Conservation (phyloP, 1,140 invertebrate genomes). For the Orchestia grillus region DNA sequence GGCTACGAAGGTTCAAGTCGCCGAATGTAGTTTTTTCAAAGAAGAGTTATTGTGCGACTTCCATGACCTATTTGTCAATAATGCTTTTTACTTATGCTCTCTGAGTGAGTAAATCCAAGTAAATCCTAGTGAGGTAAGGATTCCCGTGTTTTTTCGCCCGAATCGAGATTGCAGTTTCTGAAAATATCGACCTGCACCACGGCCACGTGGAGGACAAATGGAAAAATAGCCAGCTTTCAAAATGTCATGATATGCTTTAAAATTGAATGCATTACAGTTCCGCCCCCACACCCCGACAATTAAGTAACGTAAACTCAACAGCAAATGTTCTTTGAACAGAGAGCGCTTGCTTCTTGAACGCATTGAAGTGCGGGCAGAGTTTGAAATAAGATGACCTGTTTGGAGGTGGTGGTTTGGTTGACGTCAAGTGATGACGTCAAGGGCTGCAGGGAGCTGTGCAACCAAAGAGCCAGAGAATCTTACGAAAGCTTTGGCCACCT, state of each 20-base stretch:
- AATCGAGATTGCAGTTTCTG: neutral
- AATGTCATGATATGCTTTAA: neutral
- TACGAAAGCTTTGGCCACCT: no score
- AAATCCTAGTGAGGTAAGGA: no score
- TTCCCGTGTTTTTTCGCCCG: neutral
- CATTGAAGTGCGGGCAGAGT: neutral
- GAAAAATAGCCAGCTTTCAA: neutral
- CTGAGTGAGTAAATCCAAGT: no score
- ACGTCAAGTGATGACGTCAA: neutral
- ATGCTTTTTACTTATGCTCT: no score
- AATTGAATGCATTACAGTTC: neutral
- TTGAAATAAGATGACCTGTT: neutral
- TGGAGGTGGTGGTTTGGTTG: neutral
- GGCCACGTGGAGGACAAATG: neutral
- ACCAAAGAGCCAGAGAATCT: no score
- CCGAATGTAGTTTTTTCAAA: neutral
- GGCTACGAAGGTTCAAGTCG: neutral
- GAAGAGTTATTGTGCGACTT: neutral
- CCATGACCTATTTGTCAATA: neutral
- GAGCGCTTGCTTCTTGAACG: neutral
- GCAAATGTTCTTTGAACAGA: neutral
- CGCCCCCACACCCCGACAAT: neutral
- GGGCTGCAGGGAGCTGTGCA: neutral
- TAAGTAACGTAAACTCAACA: neutral
- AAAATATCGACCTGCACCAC: neutral